A percentile compares a stretch with the other conserved stretches of the same genome.
Evolutionary conservation across 2,888 invertebrate genomes (phyloP).

Genomic region (Eupithecia insigniata): DNA sequence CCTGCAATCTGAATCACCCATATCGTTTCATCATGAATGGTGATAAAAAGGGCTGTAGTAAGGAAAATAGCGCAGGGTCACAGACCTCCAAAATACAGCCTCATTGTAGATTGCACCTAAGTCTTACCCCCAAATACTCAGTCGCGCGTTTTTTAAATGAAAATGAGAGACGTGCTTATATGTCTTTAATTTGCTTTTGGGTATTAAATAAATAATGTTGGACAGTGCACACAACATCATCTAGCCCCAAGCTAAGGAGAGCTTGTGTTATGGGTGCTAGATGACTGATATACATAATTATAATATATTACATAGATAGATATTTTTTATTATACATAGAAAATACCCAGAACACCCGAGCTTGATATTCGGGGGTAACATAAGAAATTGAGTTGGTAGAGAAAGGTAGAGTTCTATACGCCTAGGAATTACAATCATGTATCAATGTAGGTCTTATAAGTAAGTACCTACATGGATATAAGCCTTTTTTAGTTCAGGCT

Average conservation of each 20-base stretch:
- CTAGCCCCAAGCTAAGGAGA: no score
- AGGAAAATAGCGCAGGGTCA: neutral
- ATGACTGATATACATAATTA: no score
- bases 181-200: no score
- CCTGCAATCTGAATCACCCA: neutral
- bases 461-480: neutral
- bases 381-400: neutral
- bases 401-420: no score
- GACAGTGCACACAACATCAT: no score
- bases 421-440: neutral
- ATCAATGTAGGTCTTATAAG: neutral
- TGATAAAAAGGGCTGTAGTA: neutral
- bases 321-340: no score
- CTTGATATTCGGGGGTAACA: neutral
- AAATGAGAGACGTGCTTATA: neutral
- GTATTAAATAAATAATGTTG: no score
- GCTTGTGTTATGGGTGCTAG: no score
- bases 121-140: neutral
- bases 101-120: neutral
- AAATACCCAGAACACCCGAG: no score
- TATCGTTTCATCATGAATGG: neutral
- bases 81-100: neutral
- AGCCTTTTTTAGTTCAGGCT: no score
- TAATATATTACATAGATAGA: no score
- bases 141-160: neutral